Evolutionary conservation across 2,797 vertebrate genomes (phyloP).

Genomic region (Dermochelys coriacea): DNA sequence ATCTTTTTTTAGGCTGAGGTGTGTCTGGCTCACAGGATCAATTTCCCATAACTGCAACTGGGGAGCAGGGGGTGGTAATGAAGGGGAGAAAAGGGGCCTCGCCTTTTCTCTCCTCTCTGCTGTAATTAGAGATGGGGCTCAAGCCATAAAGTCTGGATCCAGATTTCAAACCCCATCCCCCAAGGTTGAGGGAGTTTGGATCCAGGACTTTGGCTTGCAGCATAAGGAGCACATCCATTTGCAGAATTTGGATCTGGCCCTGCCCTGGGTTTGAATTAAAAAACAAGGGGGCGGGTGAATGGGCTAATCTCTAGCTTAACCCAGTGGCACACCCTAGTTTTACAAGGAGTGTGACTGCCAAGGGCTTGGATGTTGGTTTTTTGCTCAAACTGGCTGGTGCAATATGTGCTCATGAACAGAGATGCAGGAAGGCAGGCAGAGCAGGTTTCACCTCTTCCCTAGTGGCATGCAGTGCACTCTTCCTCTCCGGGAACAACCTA

Average conservation of each 20-base stretch:
- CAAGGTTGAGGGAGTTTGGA: background rate
- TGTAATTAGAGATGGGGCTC: background rate
- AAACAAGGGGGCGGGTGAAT: too few relatives aligned
- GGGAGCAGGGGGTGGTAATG: background rate
- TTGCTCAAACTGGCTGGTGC: background rate
- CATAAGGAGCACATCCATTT: background rate
- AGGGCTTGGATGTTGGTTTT: background rate
- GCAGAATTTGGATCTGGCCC: background rate
- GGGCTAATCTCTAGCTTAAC: too few relatives aligned
- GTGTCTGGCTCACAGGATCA: background rate
- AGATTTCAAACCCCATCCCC: background rate
- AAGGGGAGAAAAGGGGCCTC: background rate
- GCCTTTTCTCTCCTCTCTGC: background rate
- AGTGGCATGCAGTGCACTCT: fast-evolving
- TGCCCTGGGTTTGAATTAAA: background rate
- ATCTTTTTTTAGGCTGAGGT: background rate
- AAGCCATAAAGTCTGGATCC: background rate
- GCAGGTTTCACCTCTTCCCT: fast-evolving
- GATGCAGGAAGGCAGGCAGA: background rate
- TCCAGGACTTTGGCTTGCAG: background rate
- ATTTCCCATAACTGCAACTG: background rate
- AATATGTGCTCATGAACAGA: fast-evolving
- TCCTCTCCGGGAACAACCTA: fast-evolving
- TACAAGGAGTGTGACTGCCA: background rate
- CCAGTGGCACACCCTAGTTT: background rate